Percentiles rank a stretch among this genome's conserved stretches.
Evolutionary conservation across 1,140 invertebrate genomes (phyloP).

Genomic region (Mizuhopecten yessoensis): DNA sequence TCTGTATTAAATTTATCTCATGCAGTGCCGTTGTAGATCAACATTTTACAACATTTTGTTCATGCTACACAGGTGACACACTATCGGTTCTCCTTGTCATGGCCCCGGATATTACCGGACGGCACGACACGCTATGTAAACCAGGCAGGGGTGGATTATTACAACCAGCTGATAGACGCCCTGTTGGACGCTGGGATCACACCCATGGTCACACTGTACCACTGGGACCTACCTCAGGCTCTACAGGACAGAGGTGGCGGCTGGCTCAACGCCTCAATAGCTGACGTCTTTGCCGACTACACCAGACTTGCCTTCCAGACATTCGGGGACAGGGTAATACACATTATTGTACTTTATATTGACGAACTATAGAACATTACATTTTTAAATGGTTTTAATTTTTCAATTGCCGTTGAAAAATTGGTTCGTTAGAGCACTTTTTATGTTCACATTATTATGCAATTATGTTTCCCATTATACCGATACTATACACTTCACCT

Average conservation of each 20-base stretch:
- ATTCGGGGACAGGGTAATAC: constrained; percentile 80
- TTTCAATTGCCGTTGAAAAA: too few species aligned
- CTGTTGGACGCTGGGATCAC: constrained; percentile 71
- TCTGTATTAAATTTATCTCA: too few species aligned
- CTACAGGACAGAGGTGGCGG: constrained; percentile 82
- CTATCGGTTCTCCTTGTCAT: constrained; percentile 80
- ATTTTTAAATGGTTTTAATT: too few species aligned
- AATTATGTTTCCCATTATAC: too few species aligned
- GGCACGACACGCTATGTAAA: constrained; percentile 67
- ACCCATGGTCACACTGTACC: constrained; percentile 85
- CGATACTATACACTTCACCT: too few species aligned
- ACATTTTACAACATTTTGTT: too few species aligned
- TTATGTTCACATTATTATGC: too few species aligned
- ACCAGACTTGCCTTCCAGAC: constrained; percentile 80
- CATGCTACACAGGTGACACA: constrained; percentile 74
- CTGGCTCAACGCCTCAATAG: constrained; percentile 85
- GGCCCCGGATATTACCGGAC: constrained; percentile 77
- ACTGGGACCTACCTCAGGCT: constrained; percentile 84
- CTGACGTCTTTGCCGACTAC: constrained; percentile 85
- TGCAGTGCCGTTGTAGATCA: too few species aligned
- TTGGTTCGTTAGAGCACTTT: too few species aligned
- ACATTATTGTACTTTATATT: too few species aligned
- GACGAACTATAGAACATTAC: too few species aligned
- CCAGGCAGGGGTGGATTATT: constrained; percentile 72
- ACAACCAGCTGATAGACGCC: constrained; percentile 76